Conservation (phyloP, 2,888 invertebrate genomes). For the Brachycybe producta region DNA sequence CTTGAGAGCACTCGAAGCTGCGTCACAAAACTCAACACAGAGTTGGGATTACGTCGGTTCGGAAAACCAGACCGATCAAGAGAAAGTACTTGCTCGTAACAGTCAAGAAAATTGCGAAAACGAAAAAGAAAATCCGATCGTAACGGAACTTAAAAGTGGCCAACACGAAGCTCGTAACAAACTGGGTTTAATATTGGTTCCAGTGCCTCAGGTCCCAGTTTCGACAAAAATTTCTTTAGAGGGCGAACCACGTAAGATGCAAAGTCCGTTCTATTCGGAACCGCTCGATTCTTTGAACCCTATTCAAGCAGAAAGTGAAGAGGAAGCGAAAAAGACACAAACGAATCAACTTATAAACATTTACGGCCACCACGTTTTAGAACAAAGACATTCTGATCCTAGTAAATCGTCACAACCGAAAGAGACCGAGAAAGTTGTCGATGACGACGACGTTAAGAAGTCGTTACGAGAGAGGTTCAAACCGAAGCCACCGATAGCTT, state of each 20-base stretch:
- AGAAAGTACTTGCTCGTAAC: slow-evolving; percentile 15
- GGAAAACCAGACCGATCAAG: slow-evolving; percentile 18
- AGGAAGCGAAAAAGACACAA: not conserved
- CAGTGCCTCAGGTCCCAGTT: not conserved
- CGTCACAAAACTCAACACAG: not conserved
- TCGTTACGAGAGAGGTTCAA: not conserved
- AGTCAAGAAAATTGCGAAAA: slow-evolving; percentile 2
- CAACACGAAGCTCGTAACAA: slow-evolving; percentile 18
- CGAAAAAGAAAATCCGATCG: too few relatives aligned
- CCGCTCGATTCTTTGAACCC: slow-evolving; percentile 61
- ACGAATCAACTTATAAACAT: not conserved
- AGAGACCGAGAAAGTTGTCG: not conserved
- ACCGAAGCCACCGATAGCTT: not conserved
- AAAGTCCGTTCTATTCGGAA: slow-evolving; percentile 75
- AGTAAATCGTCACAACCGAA: not conserved
- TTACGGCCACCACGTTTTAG: not conserved
- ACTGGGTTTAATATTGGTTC: slow-evolving; percentile 23
- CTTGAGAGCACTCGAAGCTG: not conserved
- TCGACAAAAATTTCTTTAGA: not conserved
- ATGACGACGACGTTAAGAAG: not conserved
- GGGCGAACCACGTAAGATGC: not conserved
- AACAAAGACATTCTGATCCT: not conserved
- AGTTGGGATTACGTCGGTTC: slow-evolving; percentile 13
- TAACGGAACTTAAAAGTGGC: not conserved
- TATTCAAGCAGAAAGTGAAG: too few relatives aligned